Conservation (phyloP, 1,140 invertebrate genomes). For the Xylocopa sonorina region DNA sequence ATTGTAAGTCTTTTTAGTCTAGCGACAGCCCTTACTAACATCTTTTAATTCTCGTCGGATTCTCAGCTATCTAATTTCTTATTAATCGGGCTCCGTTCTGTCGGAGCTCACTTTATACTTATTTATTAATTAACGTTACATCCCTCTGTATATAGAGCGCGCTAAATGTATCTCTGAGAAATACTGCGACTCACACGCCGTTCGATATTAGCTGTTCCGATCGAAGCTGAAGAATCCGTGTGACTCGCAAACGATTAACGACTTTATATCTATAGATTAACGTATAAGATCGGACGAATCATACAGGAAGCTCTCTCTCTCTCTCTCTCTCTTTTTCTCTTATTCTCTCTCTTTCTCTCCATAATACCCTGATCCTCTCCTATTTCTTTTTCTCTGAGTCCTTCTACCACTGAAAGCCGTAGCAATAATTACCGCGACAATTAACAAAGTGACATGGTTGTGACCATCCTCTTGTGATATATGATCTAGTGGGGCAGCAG, state of each 20-base stretch:
- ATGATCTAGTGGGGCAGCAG: conserved; percentile 83
- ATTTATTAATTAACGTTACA: conserved; percentile 41
- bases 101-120: conserved; percentile 19
- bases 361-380: background rate
- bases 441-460: conserved; percentile 77
- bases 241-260: conserved; percentile 51
- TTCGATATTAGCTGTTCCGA: background rate
- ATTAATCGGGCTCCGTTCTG: conserved; percentile 36
- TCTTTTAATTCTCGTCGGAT: conserved; percentile 48
- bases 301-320: conserved; percentile 55
- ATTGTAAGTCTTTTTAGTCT: conserved; percentile 92
- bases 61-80: conserved; percentile 46
- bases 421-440: conserved; percentile 70
- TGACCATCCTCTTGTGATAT: conserved; percentile 81
- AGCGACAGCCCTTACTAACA: conserved; percentile 48
- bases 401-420: conserved; percentile 52
- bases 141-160: conserved; percentile 47
- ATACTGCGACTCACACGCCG: conserved; percentile 53
- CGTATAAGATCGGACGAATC: conserved; percentile 41
- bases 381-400: conserved; percentile 17
- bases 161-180: conserved; percentile 28
- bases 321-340: conserved; percentile 19
- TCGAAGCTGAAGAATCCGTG: conserved; percentile 14
- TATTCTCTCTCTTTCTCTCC: conserved; percentile 24
- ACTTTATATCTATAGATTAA: conserved; percentile 40